Evolutionary conservation across 2,888 invertebrate genomes (phyloP).

Genomic region (Agrotis puta): DNA sequence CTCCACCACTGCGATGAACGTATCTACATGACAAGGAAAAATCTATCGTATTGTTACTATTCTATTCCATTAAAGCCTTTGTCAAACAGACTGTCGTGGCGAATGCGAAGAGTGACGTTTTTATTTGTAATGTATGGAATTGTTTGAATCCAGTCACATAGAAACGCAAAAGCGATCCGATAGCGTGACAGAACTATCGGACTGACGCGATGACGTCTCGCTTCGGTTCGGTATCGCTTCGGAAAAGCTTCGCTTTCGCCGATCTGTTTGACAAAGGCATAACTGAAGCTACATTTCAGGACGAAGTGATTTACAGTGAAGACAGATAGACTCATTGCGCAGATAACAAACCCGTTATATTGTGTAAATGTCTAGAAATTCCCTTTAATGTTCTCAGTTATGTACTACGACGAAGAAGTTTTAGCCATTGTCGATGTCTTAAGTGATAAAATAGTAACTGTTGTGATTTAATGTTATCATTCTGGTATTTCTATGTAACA

Average conservation of each 20-base stretch:
- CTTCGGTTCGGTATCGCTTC: too few species aligned
- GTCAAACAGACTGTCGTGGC: too few species aligned
- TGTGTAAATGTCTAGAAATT: conserved; percentile 51
- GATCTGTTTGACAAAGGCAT: too few species aligned
- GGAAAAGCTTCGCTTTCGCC: too few species aligned
- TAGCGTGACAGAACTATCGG: too few species aligned
- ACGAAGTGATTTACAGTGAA: conserved; percentile 37
- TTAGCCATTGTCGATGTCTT: conserved; percentile 34
- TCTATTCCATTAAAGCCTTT: conserved; percentile 4
- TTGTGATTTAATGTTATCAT: conserved; percentile 33
- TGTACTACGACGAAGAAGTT: conserved; percentile 35
- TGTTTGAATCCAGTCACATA: too few species aligned
- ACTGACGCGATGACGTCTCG: too few species aligned
- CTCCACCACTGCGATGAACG: too few species aligned
- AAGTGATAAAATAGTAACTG: conserved; percentile 45
- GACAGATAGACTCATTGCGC: conserved; percentile 38
- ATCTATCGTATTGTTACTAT: neutral
- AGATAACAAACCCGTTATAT: conserved; percentile 43
- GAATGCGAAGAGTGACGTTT: too few species aligned
- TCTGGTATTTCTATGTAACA: conserved; percentile 8
- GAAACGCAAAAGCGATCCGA: too few species aligned
- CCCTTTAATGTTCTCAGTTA: conserved; percentile 36
- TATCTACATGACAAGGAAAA: neutral
- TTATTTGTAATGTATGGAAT: too few species aligned
- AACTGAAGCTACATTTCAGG: conserved; percentile 7